These are phyloP conservation scores for Perizoma affinitatum DNA, from an alignment of 2,888 invertebrate species.

Conservation along the genomic window DNA sequence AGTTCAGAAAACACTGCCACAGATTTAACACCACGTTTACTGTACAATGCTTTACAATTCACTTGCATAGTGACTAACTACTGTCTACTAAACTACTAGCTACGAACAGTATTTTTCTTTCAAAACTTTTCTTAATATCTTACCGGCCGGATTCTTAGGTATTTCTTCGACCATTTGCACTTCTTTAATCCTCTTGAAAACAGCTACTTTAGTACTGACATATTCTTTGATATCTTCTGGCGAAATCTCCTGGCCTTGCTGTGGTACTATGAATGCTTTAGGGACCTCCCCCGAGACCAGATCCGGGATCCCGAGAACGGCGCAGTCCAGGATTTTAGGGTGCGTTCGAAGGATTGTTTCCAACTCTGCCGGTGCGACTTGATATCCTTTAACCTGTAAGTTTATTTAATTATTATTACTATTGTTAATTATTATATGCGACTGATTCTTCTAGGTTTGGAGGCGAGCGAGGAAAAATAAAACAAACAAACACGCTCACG, in stretches of 20 bases:
- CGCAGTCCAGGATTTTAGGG: conserved; percentile 91
- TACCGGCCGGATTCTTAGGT: conserved; percentile 91
- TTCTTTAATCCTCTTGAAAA: conserved; percentile 88
- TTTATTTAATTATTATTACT: background rate
- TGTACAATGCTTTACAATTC: too few species aligned
- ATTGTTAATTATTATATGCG: too few species aligned
- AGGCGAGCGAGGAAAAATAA: too few species aligned
- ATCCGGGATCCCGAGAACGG: conserved; percentile 92
- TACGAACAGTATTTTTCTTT: conserved; percentile 65
- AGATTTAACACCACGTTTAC: too few species aligned
- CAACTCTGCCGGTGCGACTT: conserved; percentile 95
- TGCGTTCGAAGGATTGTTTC: conserved; percentile 90
- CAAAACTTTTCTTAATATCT: conserved; percentile 88
- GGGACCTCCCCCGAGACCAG: conserved; percentile 89
- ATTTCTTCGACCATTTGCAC: conserved; percentile 87
- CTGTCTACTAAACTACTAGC: conserved; percentile 2
- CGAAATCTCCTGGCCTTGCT: conserved; percentile 61
- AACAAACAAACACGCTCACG: too few species aligned
- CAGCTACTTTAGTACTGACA: conserved; percentile 87
- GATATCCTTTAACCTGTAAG: conserved; percentile 85
- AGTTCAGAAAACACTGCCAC: too few species aligned
- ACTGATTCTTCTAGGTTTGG: too few species aligned
- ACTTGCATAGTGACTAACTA: too few species aligned
- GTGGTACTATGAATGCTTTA: conserved; percentile 88
- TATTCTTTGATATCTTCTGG: conserved; percentile 86